Base-by-base conservation (phyloP, 1,140 invertebrate species). In the Stenopsyche tienmushanensis region DNA sequence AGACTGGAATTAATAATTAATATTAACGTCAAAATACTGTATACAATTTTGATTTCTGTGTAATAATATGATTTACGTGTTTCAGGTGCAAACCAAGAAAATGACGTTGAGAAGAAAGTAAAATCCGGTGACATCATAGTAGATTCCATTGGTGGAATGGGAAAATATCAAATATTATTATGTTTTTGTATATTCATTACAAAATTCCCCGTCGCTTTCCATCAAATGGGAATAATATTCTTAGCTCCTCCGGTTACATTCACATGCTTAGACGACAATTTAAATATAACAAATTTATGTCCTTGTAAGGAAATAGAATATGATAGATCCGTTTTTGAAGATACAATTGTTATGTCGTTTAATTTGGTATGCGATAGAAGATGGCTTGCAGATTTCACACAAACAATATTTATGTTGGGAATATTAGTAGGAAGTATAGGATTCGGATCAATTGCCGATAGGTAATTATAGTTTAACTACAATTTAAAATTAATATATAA, bases 331-430 rank as follows among this genome's bases (percentile, higher is more conserved):
- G 74, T 86, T 58, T 92, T 92, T 71, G 76, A 83, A 1, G 83
- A 86, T 58, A 90, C 88, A 0, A 89, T 91, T 10, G 80, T 84
- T 18, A 87, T 84, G 26, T 82, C 90, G 81, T 92, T 88, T 88
- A 75, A 91, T 74, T 80, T 92, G 15, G 86, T 90, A 7, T 92
- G 90, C 65, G 81, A 84, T 0, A 78, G 74, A 42, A 75, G 76
- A 49, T 85, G 85, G 73, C 72, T 90, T 26, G 80, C 83, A 0
- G 88, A 88, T 76, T 74, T 91, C 9, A 85, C 85, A 1, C 90
- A 92, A 74, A 80, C 77, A 3, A 65, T 80, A 23, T 78, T 80
- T 62, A 79, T 80, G 73, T 67, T 80, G 25, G 80, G 80, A 13
- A 76, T 74, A 23, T 58, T 82, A 41, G 10, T 79, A 2, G 80